Evolutionary conservation across 2,888 invertebrate genomes (phyloP), one percentile per base, ranked within the genome.

Genomic region (Gisinianus flammeolus): DNA sequence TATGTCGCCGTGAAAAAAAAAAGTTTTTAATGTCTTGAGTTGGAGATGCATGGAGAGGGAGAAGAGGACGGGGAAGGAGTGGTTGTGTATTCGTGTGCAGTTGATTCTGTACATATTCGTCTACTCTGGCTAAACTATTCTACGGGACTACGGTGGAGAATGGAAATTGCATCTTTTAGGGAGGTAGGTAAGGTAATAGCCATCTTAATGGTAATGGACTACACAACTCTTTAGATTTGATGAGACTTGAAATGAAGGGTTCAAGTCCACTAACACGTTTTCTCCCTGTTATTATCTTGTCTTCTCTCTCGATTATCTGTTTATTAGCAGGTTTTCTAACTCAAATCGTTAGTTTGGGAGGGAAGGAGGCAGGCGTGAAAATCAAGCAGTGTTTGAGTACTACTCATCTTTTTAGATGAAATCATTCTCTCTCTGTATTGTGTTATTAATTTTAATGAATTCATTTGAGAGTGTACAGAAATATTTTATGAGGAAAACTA

Each of bases 131-230:
- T n/a, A n/a, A n/a, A n/a, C n/a, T n/a, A n/a, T n/a, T n/a, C n/a
- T n/a, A n/a, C n/a, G n/a, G n/a, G n/a, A 75, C 54, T 8, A 75
- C 33, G 30, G 56, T 58, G 62, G 58, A 69, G 70, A 70, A 77
- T 77, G 31, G 77, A 77, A 77, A 77, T 77, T 70, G 69, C 58
- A 77, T 73, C 62, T 64, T 77, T 77, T 70, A 77, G 70, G 77
- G 77, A 77, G 77, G 77, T 58, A 77, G 77, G 71, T 75, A 28
- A 76, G 69, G 76, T 77, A 77, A 77, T 77, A 70, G 64, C 77
- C 70, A 10, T 77, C 73, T 24, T 73, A 58, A 73, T 56, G 30
- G 73, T 73, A 73, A 62, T 62, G 73, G 35, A 73, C 73, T 62
- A 26, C 73, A 73, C 58, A 73, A 54, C 52, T 30, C 56, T 54